phyloP scores from a whole-genome alignment of 2,888 invertebrate genomes.

The Thera obeliscata region DNA sequence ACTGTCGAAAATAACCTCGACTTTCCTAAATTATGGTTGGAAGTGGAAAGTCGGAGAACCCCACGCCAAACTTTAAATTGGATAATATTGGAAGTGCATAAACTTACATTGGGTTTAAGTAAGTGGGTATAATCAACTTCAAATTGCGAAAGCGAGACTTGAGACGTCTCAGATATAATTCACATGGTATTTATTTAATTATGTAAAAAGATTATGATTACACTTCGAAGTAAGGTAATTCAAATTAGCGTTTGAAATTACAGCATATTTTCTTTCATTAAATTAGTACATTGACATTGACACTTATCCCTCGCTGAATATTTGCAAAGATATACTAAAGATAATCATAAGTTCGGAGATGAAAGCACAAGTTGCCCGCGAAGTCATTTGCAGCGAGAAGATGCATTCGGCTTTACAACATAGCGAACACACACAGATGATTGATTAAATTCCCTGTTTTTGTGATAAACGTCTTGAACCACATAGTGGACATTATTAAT shows the following conservation, averaged over 20 bases:
- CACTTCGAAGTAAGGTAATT: neutral
- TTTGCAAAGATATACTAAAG: neutral
- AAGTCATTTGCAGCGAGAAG: slow-evolving; percentile 13
- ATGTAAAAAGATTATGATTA: neutral
- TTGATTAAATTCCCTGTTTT: neutral
- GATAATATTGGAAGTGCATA: slow-evolving; percentile 47
- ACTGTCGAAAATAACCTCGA: slow-evolving; percentile 17
- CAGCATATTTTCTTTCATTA: neutral
- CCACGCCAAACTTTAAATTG: slow-evolving; percentile 55
- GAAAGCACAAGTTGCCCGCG: slow-evolving; percentile 9
- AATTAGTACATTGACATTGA: no score
- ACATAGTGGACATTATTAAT: neutral
- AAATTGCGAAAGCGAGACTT: neutral
- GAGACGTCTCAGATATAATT: neutral
- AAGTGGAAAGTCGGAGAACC: slow-evolving; percentile 33
- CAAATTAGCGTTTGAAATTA: neutral
- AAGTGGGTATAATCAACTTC: slow-evolving; percentile 4
- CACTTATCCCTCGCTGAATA: no score
- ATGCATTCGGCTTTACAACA: slow-evolving; percentile 25
- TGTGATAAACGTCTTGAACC: neutral
- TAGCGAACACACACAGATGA: slow-evolving; percentile 17
- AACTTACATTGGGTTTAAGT: slow-evolving; percentile 36
- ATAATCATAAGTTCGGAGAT: slow-evolving; percentile 3
- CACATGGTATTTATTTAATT: neutral
- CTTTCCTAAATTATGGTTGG: slow-evolving; percentile 18